phyloP scores from a whole-genome alignment of 2,797 vertebrate genomes.

The Gambelia wislizenii region DNA sequence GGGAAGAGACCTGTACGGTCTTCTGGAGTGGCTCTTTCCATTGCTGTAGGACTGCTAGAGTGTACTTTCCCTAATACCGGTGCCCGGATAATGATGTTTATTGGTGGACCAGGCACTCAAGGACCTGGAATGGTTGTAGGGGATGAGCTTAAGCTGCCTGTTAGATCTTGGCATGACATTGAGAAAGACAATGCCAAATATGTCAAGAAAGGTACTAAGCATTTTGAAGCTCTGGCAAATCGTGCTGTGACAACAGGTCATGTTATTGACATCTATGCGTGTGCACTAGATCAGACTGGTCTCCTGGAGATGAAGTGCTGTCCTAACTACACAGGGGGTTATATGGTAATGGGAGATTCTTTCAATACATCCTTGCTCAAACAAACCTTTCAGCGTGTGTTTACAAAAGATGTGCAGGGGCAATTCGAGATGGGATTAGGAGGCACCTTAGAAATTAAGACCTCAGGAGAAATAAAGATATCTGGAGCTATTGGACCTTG shows the following conservation, averaged over 20 bases:
- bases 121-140: conserved; percentile 98
- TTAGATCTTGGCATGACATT: conserved; percentile 97
- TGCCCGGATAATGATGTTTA: conserved; percentile 95
- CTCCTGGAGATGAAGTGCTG: conserved; percentile 98
- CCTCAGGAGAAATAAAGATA: conserved; percentile 96
- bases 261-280: conserved; percentile 96
- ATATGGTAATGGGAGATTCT: conserved; percentile 98
- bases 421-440: conserved; percentile 97
- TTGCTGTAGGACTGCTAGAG: conserved; percentile 95
- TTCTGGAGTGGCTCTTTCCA: conserved; percentile 93
- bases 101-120: conserved; percentile 94
- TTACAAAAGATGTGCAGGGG: conserved; percentile 93
- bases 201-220: conserved; percentile 96
- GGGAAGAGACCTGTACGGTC: conserved; percentile 94
- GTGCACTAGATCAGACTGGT: conserved; percentile 94
- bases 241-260: conserved; percentile 92
- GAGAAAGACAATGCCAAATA: conserved; percentile 98
- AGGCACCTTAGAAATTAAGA: conserved; percentile 96
- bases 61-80: conserved; percentile 97
- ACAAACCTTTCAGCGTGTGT: conserved; percentile 97
- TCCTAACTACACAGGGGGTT: conserved; percentile 94
- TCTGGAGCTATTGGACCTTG: conserved; percentile 97
- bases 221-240: conserved; percentile 93
- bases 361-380: conserved; percentile 98
- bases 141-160: conserved; percentile 93